These are phyloP conservation scores for Psittacus erithacus DNA, from an alignment of 2,113 vertebrate genomes.

Conservation along the genomic window DNA sequence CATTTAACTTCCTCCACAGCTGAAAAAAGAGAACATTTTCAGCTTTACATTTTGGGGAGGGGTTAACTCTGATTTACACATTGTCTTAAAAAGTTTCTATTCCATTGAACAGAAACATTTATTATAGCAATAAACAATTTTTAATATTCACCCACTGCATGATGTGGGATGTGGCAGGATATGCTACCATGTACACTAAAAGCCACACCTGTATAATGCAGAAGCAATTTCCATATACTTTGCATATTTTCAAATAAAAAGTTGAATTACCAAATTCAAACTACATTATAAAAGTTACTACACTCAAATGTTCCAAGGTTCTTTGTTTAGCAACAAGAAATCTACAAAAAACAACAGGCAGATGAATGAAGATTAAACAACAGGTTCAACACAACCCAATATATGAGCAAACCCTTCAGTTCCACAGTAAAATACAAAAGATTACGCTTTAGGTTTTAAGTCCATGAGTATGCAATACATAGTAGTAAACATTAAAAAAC, in stretches of 20 bases:
- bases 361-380: neutral
- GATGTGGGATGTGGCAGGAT: neutral
- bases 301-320: neutral
- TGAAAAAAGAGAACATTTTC: neutral
- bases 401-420: fast-evolving
- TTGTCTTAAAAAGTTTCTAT: neutral
- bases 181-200: neutral
- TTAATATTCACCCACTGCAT: neutral
- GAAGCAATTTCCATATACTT: neutral
- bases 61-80: neutral
- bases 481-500: neutral
- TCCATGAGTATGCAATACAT: neutral
- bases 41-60: neutral
- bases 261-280: neutral
- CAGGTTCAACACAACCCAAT: neutral
- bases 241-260: neutral
- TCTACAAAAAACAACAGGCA: neutral
- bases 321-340: neutral
- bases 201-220: neutral
- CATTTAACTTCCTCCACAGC: neutral
- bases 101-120: neutral
- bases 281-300: neutral
- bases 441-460: neutral
- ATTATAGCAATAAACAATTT: neutral
- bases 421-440: neutral